Evolutionary conservation across 2,888 invertebrate species (phyloP).

Genomic region (Strigamia crassipes): DNA sequence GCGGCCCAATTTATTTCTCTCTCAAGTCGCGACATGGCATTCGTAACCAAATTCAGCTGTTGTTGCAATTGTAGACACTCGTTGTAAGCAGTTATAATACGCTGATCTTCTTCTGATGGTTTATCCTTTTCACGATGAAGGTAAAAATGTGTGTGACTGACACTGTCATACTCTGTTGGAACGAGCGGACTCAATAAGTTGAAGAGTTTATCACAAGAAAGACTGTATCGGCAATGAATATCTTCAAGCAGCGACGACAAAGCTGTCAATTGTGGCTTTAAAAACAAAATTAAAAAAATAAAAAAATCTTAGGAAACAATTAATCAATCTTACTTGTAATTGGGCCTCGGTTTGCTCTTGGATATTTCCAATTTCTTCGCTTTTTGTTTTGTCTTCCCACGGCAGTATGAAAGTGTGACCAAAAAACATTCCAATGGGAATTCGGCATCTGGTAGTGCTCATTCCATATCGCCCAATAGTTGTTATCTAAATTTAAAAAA

Average conservation of each 20-base stretch:
- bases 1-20: conserved; percentile 60
- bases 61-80: conserved; percentile 88
- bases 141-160: conserved; percentile 68
- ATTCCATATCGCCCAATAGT: conserved; percentile 90
- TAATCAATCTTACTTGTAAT: conserved; percentile 52
- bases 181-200: conserved; percentile 77
- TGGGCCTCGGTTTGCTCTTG: conserved; percentile 52
- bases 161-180: conserved; percentile 60
- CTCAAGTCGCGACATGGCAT: conserved; percentile 75
- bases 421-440: conserved; percentile 90
- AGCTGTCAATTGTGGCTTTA: conserved; percentile 67
- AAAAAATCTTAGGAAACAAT: conserved; percentile 27
- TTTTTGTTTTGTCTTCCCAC: conserved; percentile 63
- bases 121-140: conserved; percentile 67
- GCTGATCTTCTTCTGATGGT: conserved; percentile 60
- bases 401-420: conserved; percentile 82
- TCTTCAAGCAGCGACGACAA: conserved; percentile 76
- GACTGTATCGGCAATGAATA: conserved; percentile 77
- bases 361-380: conserved; percentile 55
- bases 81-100: conserved; percentile 65
- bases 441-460: conserved; percentile 85
- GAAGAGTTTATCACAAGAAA: conserved; percentile 82
- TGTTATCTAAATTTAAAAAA: conserved; percentile 69
- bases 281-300: conserved; percentile 50
- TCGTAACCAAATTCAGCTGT: conserved; percentile 81